Base-by-base conservation (phyloP, 2,888 invertebrate genomes). In the Sinopyrophorus schimmeli region DNA sequence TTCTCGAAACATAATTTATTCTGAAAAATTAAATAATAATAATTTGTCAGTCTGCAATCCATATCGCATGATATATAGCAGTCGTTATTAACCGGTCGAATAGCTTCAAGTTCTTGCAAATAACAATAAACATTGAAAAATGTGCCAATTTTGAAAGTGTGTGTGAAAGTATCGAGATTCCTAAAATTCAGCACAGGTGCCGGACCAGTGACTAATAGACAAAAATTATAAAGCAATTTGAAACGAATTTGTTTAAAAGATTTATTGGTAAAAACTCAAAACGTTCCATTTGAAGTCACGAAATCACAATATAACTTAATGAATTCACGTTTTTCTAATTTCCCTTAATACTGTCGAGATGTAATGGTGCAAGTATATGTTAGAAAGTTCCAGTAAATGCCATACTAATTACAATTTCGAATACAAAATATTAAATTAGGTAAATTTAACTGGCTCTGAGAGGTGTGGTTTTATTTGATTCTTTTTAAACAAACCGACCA, bases 1-100 rank as follows among this genome's bases (percentile, higher is more conserved):
- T 60, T 73, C 64, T 61, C 70, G 63, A 53, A 72, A 58, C 73
- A 74, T 71, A 40, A n/a, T 58, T 66, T 40, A 57, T 55, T 51
- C 62, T 62, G 58, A 14, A 62, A 58, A 23, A 47, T n/a, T n/a
- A 52, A 47, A 38, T 34, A 37, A 31, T 17, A 24, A 14, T n/a
- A 23, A 47, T 15, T 30, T 12, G n/a, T n/a, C n/a, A n/a, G n/a
- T n/a, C n/a, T n/a, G n/a, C n/a, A n/a, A n/a, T n/a, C n/a, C n/a
- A n/a, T n/a, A n/a, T n/a, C n/a, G n/a, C n/a, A n/a, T n/a, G n/a
- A n/a, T n/a, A n/a, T n/a, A n/a, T n/a, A n/a, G n/a, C n/a, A n/a
- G n/a, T n/a, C n/a, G n/a, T n/a, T n/a, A n/a, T n/a, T n/a, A n/a
- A n/a, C n/a, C n/a, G n/a, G n/a, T n/a, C n/a, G n/a, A n/a, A n/a